Base-by-base conservation (phyloP, 2,797 vertebrate species). In the Catostomus latipinnis region DNA sequence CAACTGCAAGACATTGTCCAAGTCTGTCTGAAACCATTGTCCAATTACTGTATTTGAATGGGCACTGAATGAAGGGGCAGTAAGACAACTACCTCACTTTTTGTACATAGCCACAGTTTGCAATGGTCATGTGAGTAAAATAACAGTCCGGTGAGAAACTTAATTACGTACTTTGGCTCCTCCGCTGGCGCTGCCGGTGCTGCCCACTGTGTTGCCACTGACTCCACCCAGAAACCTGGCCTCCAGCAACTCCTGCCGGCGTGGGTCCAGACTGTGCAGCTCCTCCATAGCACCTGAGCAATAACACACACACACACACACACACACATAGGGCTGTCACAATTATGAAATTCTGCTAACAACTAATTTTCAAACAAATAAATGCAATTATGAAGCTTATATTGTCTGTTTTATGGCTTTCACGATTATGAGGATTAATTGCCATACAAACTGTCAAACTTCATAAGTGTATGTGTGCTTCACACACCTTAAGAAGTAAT, bases 261-360 rank as follows among this genome's bases (percentile, higher is more conserved):
- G 96, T 90, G 98, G 97, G 91, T 99, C 98, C 93, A 99, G 93
- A 92, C 98, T 99, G 90, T 98, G 96, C 94, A 99, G 97, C 90
- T 99, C 98, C 94, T 99, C 98, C 98, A 99, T 99, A 90, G 94
- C 95, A 95, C 96, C 98, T 98, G 87, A 65, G 22, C 61, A 43
- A 72, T 16, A 12, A 73, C 6, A 76, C 34, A 70, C n/a, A 74
- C 16, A 79, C 61, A 69, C 22, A 52, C n/a, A 74, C 16, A 79
- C 61, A 69, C 22, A 52, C 1, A 11, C 53, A 79, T 5, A 66
- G 6, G 52, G 6, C 18, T 1, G 56, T 34, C 49, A 63, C 8
- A 22, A 10, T 3, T 34, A 3, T 34, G 34, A 34, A 34, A 34
- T 34, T 34, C 4, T 34, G 34, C 34, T 34, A 34, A 34, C 34